Evolutionary conservation across 1,140 invertebrate species (phyloP).

Genomic region (Cardiocondyla obscurior): DNA sequence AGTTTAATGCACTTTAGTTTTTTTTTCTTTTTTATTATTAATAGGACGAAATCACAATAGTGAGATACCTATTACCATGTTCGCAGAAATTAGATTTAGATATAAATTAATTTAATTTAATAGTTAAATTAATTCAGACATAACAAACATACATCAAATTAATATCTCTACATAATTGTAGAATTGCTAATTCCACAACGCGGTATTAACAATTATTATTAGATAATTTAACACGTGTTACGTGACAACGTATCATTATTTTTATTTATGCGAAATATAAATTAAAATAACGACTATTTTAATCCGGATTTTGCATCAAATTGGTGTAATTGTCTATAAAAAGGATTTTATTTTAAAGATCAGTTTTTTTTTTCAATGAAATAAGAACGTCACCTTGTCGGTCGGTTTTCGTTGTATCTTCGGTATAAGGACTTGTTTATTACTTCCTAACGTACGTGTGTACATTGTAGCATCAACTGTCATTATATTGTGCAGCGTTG

Average conservation of each 20-base stretch:
- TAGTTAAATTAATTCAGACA: background rate
- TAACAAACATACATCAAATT: background rate
- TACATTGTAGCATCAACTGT: conserved; percentile 30
- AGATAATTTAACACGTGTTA: background rate
- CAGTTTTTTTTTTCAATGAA: too few relatives aligned
- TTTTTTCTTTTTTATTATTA: background rate
- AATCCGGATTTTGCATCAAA: background rate
- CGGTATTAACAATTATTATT: background rate
- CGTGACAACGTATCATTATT: too few relatives aligned
- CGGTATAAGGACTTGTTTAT: background rate
- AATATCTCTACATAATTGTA: background rate
- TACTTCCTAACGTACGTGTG: conserved; percentile 14
- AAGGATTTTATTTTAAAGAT: too few relatives aligned
- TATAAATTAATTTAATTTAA: background rate
- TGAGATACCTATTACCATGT: too few relatives aligned
- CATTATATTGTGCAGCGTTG: conserved; percentile 10
- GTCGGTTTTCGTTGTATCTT: background rate
- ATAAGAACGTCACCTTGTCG: conserved; percentile 6
- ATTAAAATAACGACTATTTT: background rate
- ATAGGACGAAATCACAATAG: too few relatives aligned
- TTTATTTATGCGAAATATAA: background rate
- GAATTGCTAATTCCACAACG: background rate
- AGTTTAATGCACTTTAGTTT: background rate
- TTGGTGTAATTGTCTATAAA: too few relatives aligned
- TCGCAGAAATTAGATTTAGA: background rate